phyloP scores from a whole-genome alignment of 1,140 invertebrate species.

The Antheraea pernyi region DNA sequence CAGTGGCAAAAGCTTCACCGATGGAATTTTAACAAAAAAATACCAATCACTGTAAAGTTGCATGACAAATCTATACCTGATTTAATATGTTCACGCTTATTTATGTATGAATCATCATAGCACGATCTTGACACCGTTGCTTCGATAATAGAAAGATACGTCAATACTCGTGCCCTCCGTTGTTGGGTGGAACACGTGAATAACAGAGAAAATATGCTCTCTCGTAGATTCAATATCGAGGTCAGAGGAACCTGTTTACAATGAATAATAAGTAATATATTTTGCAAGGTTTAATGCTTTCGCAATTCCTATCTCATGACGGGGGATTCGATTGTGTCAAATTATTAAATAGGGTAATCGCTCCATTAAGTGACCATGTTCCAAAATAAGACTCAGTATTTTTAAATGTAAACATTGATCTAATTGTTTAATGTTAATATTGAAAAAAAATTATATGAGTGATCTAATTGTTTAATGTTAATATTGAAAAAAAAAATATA shows the following conservation, averaged over 20 bases:
- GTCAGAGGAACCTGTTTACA: neutral
- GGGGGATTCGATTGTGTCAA: neutral
- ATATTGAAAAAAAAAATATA: too few species aligned
- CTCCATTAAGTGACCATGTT: too few species aligned
- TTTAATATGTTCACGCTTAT: neutral
- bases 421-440: too few species aligned
- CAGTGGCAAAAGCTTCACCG: too few species aligned
- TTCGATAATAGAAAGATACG: neutral
- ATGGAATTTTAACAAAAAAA: too few species aligned
- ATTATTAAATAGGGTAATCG: too few species aligned
- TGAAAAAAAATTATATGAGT: too few species aligned
- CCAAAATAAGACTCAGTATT: too few species aligned
- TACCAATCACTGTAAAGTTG: neutral
- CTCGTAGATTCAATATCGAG: constrained; percentile 1
- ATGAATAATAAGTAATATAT: neutral
- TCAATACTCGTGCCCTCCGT: neutral
- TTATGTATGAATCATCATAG: neutral
- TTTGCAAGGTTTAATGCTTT: neutral
- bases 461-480: too few species aligned
- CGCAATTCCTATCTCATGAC: neutral
- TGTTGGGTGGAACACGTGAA: neutral
- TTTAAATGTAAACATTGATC: too few species aligned
- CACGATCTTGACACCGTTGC: neutral
- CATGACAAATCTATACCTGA: neutral
- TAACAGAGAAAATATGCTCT: neutral